Evolutionary conservation across 1,140 invertebrate genomes (phyloP), one percentile per base, ranked within the genome.

Genomic region (Holcopasites calliopsidis): DNA sequence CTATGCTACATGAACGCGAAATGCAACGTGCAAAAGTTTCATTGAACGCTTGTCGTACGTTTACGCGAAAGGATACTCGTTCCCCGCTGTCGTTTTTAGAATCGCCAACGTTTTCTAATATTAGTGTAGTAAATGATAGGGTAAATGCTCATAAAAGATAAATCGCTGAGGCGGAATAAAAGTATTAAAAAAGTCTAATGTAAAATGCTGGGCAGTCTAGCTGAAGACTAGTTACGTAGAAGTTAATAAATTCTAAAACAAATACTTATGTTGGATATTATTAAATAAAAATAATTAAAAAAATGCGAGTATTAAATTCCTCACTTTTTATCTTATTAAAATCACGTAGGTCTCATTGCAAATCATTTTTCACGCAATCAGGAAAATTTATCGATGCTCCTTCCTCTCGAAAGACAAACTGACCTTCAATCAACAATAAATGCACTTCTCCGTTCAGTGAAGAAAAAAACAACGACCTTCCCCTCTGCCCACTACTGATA

Each of bases 391-490:
- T 42, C 23, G 58, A 61, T 16, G 1, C n/a, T 16, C 35, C 18
- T n/a, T 55, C 23, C 26, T 31, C 13, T 21, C 11, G 42, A 50
- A 35, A 23, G 52, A 49, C 42, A 60, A 71, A 28, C 26, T 50
- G 31, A 35, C 10, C 35, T 18, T 66, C 38, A 35, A 77, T 61
- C 54, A 18, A 23, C 44, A 26, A 57, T 21, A 38, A 69, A 47
- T 49, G 47, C 26, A 11, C 6, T 18, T 42, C 16, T 23, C 40
- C 33, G 26, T 1, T n/a, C 26, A 40, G 62, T 16, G 28, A 11
- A 28, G 68, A 78, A n/a, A n/a, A n/a, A n/a, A n/a, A n/a, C n/a
- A 75, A 44, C 70, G 66, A 52, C 42, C 31, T 54, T n/a, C 16
- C 26, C 57, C 47, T 66, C 49, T 44, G 21, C 62, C 26, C 35